phyloP scores from a whole-genome alignment of 2,888 invertebrate genomes.

The Spisula subtruncata region DNA sequence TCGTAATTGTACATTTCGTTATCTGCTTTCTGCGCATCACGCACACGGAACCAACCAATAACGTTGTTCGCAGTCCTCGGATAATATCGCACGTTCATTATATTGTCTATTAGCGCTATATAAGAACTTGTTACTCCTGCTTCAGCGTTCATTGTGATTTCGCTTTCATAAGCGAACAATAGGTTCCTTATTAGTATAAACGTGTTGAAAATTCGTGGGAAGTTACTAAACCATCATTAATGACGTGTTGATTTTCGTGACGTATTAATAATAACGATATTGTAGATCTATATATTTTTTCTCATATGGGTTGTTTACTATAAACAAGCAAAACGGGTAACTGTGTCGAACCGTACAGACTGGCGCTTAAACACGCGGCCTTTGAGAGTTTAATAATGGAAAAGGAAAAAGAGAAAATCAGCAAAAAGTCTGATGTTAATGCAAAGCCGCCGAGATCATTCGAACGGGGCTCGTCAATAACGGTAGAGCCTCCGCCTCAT shows the following conservation, averaged over 20 bases:
- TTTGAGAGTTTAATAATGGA: conserved; percentile 53
- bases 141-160: neutral
- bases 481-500: conserved; percentile 57
- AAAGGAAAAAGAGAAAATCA: conserved; percentile 17
- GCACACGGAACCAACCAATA: neutral
- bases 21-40: neutral
- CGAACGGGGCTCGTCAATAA: conserved; percentile 48
- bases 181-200: neutral
- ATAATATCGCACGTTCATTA: neutral
- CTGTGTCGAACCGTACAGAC: conserved; percentile 81
- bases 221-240: neutral
- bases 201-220: neutral
- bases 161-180: neutral
- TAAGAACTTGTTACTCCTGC: neutral
- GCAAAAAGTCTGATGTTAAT: conserved; percentile 14
- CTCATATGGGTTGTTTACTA: neutral
- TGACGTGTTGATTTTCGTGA: neutral
- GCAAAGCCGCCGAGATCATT: conserved; percentile 5
- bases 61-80: neutral
- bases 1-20: neutral
- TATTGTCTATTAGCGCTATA: neutral
- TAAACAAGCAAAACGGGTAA: conserved; percentile 76
- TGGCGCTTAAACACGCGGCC: conserved; percentile 73
- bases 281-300: neutral
- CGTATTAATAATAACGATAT: neutral